A percentile compares a stretch with the other conserved stretches of the same genome.
Evolutionary conservation across 2,888 invertebrate genomes (phyloP).

Genomic region (Sphecodes monilicornis): DNA sequence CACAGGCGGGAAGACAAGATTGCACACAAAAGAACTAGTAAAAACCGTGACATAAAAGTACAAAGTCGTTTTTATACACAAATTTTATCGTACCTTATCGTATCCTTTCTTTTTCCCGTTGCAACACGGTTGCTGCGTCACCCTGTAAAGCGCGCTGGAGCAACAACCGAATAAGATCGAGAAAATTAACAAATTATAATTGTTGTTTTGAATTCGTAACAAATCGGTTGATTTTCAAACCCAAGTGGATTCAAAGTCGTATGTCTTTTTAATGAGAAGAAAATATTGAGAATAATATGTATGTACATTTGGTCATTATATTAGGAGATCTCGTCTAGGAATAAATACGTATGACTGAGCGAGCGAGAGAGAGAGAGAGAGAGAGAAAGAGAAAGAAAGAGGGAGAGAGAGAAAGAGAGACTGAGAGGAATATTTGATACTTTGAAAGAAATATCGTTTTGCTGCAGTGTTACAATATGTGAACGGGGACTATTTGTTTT

Average conservation of each 20-base stretch:
- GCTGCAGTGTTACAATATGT: slow-evolving; percentile 74
- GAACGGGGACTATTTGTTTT: slow-evolving; percentile 83
- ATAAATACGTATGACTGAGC: neutral
- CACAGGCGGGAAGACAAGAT: neutral
- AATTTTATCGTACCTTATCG: neutral
- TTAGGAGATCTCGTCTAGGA: slow-evolving; percentile 13
- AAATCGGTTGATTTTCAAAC: neutral
- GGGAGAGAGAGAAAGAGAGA: neutral
- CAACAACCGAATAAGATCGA: slow-evolving; percentile 6
- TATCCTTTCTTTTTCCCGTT: neutral
- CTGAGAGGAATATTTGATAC: slow-evolving; percentile 17
- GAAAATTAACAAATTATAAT: neutral
- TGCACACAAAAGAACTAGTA: neutral
- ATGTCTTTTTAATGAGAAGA: neutral
- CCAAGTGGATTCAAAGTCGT: neutral
- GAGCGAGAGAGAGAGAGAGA: neutral
- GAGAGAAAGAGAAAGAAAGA: neutral
- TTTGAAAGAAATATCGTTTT: slow-evolving; percentile 34
- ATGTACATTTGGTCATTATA: neutral
- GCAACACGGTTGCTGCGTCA: neutral
- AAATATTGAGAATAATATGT: neutral
- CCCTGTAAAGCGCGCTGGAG: neutral
- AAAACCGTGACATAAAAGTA: neutral
- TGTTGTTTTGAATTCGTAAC: neutral
- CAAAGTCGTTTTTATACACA: neutral